Base-by-base conservation (phyloP, 2,113 vertebrate genomes). In the Lasiurus borealis region DNA sequence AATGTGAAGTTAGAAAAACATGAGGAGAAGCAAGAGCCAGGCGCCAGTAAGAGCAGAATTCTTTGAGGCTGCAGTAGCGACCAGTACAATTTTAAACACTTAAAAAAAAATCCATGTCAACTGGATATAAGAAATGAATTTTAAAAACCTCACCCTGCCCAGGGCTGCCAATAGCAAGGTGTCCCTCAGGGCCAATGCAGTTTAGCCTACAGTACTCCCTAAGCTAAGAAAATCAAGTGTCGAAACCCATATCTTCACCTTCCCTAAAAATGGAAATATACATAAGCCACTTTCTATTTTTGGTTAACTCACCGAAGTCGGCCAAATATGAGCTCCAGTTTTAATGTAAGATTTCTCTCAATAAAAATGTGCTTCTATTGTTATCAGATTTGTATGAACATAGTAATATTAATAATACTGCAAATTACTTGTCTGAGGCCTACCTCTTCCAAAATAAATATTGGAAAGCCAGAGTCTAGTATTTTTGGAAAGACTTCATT, bases 211-310 rank as follows among this genome's bases (percentile, higher is more conserved):
- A 96, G 96, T 94, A 76, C 7, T 97, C 96, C 91, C 90, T 92
- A 25, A 97, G 96, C 94, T 87, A 96, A 96, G 97, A 94, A 97
- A 97, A 97, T 89, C 96, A 95, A 92, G 90, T 97, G 97, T 97
- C 96, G 92, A 91, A 93, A 91, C 78, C 86, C 54, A 92, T 96
- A 84, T 87, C 85, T 85, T 97, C 95, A 95, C 93, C 88, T 89
- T 71, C 75, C 87, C 96, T 96, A 93, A 87, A 94, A 90, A 91
- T 80, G 88, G 88, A 97, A 97, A 88, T 85, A 50, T 96, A 54
- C 0, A 29, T 73, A 96, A 95, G 96, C 96, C 93, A 81, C 62
- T 92, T 97, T 92, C 97, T 97, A 95, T 97, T 97, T 97, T 97
- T 96, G 97, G 95, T 94, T 93, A 92, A 50, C 27, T n/a, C 84